phyloP scores from a whole-genome alignment of 2,113 vertebrate genomes.

The Etheostoma spectabile region DNA sequence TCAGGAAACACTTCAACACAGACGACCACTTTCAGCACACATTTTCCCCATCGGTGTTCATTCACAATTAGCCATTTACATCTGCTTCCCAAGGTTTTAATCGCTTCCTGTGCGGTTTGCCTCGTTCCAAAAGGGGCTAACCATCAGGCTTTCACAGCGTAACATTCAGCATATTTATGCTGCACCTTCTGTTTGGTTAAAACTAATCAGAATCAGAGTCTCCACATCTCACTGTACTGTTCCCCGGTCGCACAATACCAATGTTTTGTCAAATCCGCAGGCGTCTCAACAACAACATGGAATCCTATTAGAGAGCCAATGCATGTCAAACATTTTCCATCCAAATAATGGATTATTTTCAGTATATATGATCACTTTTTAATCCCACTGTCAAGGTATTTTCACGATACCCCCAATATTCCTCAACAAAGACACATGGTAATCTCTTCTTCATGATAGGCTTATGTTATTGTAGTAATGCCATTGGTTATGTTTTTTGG shows the following conservation, averaged over 20 bases:
- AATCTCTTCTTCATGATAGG: too few relatives aligned
- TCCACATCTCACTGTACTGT: background rate
- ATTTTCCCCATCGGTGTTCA: background rate
- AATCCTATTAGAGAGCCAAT: background rate
- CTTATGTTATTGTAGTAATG: too few relatives aligned
- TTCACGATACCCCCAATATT: background rate
- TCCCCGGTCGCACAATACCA: too few relatives aligned
- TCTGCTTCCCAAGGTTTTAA: conserved; percentile 6
- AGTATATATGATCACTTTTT: background rate
- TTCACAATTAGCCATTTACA: conserved; percentile 20
- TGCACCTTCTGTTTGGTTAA: background rate
- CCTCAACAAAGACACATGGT: background rate
- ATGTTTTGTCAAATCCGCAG: background rate
- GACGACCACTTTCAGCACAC: conserved; percentile 1
- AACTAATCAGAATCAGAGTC: background rate
- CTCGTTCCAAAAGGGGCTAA: conserved; percentile 9
- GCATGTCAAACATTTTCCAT: background rate
- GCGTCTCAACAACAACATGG: background rate
- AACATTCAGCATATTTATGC: conserved; percentile 15
- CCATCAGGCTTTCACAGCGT: background rate
- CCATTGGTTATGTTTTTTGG: too few relatives aligned
- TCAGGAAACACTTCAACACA: conserved; percentile 7
- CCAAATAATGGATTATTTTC: background rate
- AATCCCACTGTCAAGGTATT: background rate
- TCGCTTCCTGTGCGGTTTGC: conserved; percentile 18